A percentile compares a stretch with the other conserved stretches of the same genome.
phyloP scores from a whole-genome alignment of 1,140 invertebrate species.

The Musca domestica region DNA sequence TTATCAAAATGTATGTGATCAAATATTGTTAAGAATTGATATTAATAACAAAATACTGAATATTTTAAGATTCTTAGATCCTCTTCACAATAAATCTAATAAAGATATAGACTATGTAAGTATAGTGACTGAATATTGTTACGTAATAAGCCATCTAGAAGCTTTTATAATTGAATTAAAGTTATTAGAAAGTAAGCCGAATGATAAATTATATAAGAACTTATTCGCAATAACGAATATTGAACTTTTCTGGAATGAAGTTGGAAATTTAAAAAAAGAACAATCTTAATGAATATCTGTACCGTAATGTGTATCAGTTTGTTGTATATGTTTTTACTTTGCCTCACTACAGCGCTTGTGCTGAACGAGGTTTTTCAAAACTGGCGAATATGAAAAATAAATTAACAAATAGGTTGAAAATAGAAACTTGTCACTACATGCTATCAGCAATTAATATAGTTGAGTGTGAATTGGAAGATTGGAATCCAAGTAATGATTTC shows the following conservation, averaged over 20 bases:
- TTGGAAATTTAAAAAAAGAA: background rate
- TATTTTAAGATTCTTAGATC: conserved; percentile 4
- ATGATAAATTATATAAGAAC: conserved; percentile 1
- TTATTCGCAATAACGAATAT: background rate
- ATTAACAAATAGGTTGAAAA: background rate
- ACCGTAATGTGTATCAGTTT: background rate
- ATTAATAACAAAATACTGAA: background rate
- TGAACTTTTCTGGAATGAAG: background rate
- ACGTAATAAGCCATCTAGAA: background rate
- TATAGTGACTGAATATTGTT: conserved; percentile 1
- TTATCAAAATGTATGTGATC: background rate
- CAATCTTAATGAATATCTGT: no score
- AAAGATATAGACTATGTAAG: background rate
- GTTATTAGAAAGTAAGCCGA: background rate
- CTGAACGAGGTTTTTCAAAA: background rate
- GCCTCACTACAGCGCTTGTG: background rate
- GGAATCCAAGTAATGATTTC: no score
- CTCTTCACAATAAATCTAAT: background rate
- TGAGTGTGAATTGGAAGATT: no score
- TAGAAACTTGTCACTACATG: no score
- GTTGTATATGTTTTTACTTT: background rate
- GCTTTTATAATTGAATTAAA: conserved; percentile 1
- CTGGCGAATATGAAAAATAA: background rate
- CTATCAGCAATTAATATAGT: no score
- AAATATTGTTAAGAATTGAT: conserved; percentile 7